These are phyloP conservation scores for Neocrepidodera transversa DNA, from an alignment of 2,888 invertebrate genomes.

Conservation along the genomic window DNA sequence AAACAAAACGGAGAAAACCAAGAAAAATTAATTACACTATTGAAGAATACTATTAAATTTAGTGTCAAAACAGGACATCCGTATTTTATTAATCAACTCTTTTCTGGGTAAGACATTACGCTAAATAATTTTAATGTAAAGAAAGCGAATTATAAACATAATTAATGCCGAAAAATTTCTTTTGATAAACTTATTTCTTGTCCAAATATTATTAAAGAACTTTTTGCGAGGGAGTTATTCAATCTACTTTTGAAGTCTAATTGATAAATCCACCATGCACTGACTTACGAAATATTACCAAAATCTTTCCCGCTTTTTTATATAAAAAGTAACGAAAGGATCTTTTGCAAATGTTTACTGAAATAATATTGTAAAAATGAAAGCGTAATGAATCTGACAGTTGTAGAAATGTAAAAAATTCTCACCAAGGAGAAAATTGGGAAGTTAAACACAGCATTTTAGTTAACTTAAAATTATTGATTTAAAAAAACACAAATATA, in stretches of 20 bases:
- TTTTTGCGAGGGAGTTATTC: background rate
- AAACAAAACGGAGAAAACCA: conserved; percentile 57
- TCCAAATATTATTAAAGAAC: too few relatives aligned
- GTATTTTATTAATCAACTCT: conserved; percentile 66
- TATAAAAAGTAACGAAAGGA: background rate
- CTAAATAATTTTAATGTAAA: too few relatives aligned
- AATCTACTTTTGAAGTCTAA: background rate
- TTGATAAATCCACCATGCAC: too few relatives aligned
- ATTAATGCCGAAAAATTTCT: too few relatives aligned
- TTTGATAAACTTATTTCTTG: too few relatives aligned
- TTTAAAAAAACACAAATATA: too few relatives aligned
- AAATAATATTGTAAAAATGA: background rate
- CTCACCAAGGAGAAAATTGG: too few relatives aligned
- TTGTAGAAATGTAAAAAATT: too few relatives aligned
- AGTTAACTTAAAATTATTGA: too few relatives aligned
- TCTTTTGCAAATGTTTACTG: background rate
- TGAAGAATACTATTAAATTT: conserved; percentile 63
- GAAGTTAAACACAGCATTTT: too few relatives aligned
- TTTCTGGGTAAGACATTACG: conserved; percentile 61
- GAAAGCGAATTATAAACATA: too few relatives aligned
- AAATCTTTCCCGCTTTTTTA: background rate
- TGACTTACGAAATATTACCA: background rate
- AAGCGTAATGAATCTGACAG: too few relatives aligned
- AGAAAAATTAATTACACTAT: conserved; percentile 58
- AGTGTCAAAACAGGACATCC: conserved; percentile 68